phyloP scores from a whole-genome alignment of 2,888 invertebrate genomes.

The Zygothrica quintamaculata region DNA sequence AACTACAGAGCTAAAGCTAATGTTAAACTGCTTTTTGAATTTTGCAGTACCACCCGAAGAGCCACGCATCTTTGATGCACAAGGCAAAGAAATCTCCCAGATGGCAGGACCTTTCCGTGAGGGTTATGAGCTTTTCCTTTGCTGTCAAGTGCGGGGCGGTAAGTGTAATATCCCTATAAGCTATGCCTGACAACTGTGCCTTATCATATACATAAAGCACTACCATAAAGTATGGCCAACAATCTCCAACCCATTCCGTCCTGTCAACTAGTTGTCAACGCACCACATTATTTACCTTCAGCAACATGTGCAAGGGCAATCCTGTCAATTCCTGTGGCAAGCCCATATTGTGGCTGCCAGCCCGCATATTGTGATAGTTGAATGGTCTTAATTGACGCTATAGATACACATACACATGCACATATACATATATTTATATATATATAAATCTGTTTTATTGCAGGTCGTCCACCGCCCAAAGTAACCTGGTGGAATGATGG shows the following conservation, averaged over 20 bases:
- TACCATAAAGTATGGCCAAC: too few species aligned
- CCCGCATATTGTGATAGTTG: too few species aligned
- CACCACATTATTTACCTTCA: conserved; percentile 32
- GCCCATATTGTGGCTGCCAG: too few species aligned
- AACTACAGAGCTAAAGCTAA: too few species aligned
- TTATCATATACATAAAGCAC: background rate
- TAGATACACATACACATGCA: background rate
- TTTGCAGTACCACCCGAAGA: conserved; percentile 90
- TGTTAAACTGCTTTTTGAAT: too few species aligned
- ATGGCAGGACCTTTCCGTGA: conserved; percentile 94
- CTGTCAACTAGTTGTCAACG: conserved; percentile 16
- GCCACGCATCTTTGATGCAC: conserved; percentile 92
- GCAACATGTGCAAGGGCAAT: too few species aligned
- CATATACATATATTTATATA: background rate
- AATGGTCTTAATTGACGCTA: background rate
- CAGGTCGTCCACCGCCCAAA: conserved; percentile 92
- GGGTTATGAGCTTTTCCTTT: conserved; percentile 92
- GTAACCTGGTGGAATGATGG: conserved; percentile 94
- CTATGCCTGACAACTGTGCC: background rate
- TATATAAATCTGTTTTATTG: background rate
- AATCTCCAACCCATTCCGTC: conserved; percentile 1
- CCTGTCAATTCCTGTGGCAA: too few species aligned
- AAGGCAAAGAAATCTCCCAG: conserved; percentile 91
- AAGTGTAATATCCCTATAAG: conserved; percentile 80
- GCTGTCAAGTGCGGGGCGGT: conserved; percentile 95